A percentile compares a stretch with the other conserved stretches of the same genome.
phyloP scores from a whole-genome alignment of 2,888 invertebrate genomes.

The Eucera pruinosa region DNA sequence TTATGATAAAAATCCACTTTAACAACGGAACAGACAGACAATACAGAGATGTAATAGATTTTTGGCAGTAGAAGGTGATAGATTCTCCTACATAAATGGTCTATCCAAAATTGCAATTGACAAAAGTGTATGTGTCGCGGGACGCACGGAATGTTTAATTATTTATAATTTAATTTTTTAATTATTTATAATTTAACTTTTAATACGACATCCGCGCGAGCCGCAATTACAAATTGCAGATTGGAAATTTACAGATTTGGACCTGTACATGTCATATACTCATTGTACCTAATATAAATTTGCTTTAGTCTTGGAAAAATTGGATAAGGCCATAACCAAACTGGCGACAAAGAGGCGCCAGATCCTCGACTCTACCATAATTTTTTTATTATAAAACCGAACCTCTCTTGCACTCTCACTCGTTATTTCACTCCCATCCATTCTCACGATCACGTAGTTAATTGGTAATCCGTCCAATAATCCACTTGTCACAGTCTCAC shows the following conservation, averaged over 20 bases:
- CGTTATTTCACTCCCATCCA: constrained; percentile 70
- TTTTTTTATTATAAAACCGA: constrained; percentile 79
- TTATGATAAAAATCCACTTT: constrained; percentile 82
- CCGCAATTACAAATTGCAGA: constrained; percentile 79
- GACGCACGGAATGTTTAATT: constrained; percentile 79
- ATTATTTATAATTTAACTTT: constrained; percentile 68
- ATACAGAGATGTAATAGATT: constrained; percentile 78
- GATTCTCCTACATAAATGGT: constrained; percentile 74
- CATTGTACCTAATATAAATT: constrained; percentile 84
- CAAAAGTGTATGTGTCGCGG: constrained; percentile 80
- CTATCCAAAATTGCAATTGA: constrained; percentile 83
- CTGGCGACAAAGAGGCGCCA: constrained; percentile 82
- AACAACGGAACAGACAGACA: constrained; percentile 81
- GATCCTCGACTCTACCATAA: constrained; percentile 77
- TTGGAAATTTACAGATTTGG: constrained; percentile 81
- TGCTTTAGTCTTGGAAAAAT: constrained; percentile 84
- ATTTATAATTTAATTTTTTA: constrained; percentile 70
- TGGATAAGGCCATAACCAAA: constrained; percentile 84
- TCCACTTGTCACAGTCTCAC: constrained; percentile 72
- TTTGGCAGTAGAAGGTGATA: constrained; percentile 75
- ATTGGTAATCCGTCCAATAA: constrained; percentile 70
- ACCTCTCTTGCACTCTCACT: constrained; percentile 71
- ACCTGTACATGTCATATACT: constrained; percentile 81
- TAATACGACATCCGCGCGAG: constrained; percentile 77
- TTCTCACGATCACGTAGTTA: constrained; percentile 73